Evolutionary conservation across 2,888 invertebrate genomes (phyloP).

Genomic region (Zele albiditarsus): DNA sequence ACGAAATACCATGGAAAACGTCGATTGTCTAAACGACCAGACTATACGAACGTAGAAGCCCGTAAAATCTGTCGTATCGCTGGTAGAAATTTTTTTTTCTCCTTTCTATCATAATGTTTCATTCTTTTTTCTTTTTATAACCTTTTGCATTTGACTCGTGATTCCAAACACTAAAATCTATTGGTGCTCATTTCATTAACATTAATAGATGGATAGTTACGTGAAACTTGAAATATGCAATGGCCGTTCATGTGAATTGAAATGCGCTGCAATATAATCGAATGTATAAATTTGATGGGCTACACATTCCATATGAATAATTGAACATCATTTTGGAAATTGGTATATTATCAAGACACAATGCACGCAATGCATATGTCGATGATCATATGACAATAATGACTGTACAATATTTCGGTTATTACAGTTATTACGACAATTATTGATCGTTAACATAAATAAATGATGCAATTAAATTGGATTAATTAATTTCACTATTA

Average conservation of each 20-base stretch:
- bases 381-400: background rate
- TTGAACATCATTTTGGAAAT: background rate
- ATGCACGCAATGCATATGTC: background rate
- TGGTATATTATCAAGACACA: background rate
- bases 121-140: background rate
- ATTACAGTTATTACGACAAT: background rate
- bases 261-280: background rate
- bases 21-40: slow-evolving; percentile 12
- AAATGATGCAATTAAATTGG: background rate
- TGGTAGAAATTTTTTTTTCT: background rate
- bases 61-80: slow-evolving; percentile 15
- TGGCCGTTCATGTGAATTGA: background rate
- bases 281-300: background rate
- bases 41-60: background rate
- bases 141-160: background rate
- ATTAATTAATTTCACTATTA: background rate
- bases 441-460: slow-evolving; percentile 1
- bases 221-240: background rate
- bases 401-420: background rate
- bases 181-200: background rate
- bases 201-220: background rate
- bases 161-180: background rate
- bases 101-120: slow-evolving; percentile 1
- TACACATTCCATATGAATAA: background rate
- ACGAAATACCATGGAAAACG: slow-evolving; percentile 23